Evolutionary conservation across 2,888 invertebrate genomes (phyloP), one percentile per base, ranked within the genome.

Genomic region (Thecocarcelia acutangulata): DNA sequence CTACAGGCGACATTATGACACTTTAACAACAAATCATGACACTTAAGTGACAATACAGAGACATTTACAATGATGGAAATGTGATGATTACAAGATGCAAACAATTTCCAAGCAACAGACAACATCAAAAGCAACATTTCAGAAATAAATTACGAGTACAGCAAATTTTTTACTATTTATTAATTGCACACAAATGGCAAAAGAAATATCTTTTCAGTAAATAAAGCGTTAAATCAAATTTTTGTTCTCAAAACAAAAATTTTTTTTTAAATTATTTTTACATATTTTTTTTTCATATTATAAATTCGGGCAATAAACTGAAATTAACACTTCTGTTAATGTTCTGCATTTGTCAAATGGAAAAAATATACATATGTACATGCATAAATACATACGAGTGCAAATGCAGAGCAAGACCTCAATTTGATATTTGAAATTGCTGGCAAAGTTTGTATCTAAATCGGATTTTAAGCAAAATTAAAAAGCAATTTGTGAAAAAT

Each of bases 21-120:
- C 74, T 70, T 74, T 46, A 82, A 82, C 82, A 77, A 82, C 77
- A 74, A 74, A 77, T 82, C 77, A 74, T 82, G 82, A 78, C 77
- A 78, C 73, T 66, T 77, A 54, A 64, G 69, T 70, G 82, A 78
- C 82, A 82, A 54, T n/a, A 42, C 6, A 40, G 64, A 66, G 82
- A 78, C 82, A 78, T 68, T 46, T 74, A 52, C 63, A 64, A 73
- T 81, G 68, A 72, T 69, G 46, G 63, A 61, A 24, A 68, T 28
- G 33, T 33, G 21, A 37, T 70, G 48, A n/a, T n/a, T n/a, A 13
- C 3, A 48, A 50, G 12, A 24, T 17, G 17, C 37, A 40, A 19
- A n/a, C n/a, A n/a, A n/a, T n/a, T n/a, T n/a, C n/a, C 40, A 17
- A 19, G 19, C 19, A 33, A 19, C 56, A 37, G 17, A 8, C 33